These are phyloP conservation scores for Sus scrofa DNA, from an alignment of 2,113 vertebrate species.

Conservation along the genomic window T2T-Sscrofa CM000818.6:68674501-68675000, in stretches of 20 bases:
- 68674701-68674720: not conserved
- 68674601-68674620: not conserved
- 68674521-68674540: not conserved
- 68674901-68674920: not conserved
- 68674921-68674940: not conserved
- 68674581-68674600: not conserved
- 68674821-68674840: not conserved
- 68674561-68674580: not conserved
- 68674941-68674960: accelerated
- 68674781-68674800: not conserved
- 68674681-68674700: not conserved
- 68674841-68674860: not conserved
- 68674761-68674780: not conserved
- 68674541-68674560: slow-evolving; percentile 12
- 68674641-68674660: not conserved
- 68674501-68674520: not conserved
- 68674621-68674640: not conserved
- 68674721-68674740: not conserved
- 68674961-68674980: not conserved
- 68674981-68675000: not conserved
- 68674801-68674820: not conserved
- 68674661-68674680: not conserved
- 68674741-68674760: not conserved
- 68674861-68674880: not conserved
- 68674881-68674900: not conserved